Evolutionary conservation across 2,888 invertebrate species (phyloP).

Genomic region (Coecobrya sp.): DNA sequence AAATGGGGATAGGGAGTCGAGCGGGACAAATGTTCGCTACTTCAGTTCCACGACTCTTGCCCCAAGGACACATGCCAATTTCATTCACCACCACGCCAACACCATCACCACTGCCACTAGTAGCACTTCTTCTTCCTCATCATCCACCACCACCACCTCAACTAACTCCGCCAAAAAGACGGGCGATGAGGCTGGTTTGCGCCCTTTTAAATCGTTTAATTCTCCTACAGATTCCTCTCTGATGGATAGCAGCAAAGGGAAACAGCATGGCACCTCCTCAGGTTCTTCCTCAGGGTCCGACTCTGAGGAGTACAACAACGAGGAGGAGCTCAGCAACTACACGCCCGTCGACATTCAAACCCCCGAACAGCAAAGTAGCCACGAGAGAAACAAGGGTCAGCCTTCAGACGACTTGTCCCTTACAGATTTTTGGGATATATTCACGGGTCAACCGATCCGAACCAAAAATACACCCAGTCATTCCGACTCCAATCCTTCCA

Average conservation of each 20-base stretch:
- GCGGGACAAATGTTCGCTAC: constrained; percentile 76
- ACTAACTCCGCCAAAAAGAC: constrained; percentile 74
- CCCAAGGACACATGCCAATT: constrained; percentile 76
- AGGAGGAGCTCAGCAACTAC: constrained; percentile 81
- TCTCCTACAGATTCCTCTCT: constrained; percentile 78
- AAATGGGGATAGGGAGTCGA: constrained; percentile 71
- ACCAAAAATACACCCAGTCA: constrained; percentile 43
- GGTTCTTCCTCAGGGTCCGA: constrained; percentile 59
- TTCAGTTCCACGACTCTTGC: constrained; percentile 76
- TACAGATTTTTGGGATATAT: constrained; percentile 86
- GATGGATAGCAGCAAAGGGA: constrained; percentile 56
- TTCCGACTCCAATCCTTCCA: constrained; percentile 21
- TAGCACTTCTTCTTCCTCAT: constrained; percentile 59
- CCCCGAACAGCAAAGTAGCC: constrained; percentile 32
- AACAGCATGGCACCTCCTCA: constrained; percentile 39
- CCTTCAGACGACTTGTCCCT: constrained; percentile 81
- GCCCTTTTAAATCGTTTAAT: constrained; percentile 75
- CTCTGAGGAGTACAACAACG: constrained; percentile 81
- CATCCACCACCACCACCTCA: constrained; percentile 51
- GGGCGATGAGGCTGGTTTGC: constrained; percentile 70
- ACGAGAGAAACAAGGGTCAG: constrained; percentile 61
- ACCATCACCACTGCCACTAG: constrained; percentile 62
- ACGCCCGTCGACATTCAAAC: constrained; percentile 83
- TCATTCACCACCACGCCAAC: constrained; percentile 72
- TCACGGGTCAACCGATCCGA: constrained; percentile 76